Base-by-base conservation (phyloP, 37 sponge, comb jelly and placozoan genomes). In the Halichondria panicea region DNA sequence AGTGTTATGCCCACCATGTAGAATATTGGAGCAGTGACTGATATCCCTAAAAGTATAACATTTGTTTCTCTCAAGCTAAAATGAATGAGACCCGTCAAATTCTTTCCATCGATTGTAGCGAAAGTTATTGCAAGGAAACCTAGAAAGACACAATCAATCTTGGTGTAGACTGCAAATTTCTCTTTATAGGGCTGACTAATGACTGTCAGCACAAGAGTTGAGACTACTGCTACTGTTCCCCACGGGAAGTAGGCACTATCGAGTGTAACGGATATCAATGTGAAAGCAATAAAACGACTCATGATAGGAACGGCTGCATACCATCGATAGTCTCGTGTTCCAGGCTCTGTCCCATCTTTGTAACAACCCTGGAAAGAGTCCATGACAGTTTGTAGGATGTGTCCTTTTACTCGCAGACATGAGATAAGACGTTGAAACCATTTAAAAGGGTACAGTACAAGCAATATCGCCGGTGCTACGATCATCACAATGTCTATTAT, bases 311-410 rank as follows among this genome's bases (percentile, higher is more conserved):
- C 21, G 35, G 76, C 67, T 2, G 85, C 80, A 84, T 84, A 89
- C 63, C 70, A 89, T 1, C 84, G 69, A 41, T 58, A 80, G 44
- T 84, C 68, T 21, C 57, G 45, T 0, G 74, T 55, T 12, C 79
- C 68, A 24, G 59, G 52, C 41, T 81, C 61, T 24, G 69, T 83
- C 40, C 84, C 84, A 75, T 89, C 72, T 37, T 83, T 75, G 55
- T 84, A 89, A 66, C 90, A 84, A 13, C 90, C 85, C 34, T 89
- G 76, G 66, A 80, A 89, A 0, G 54, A 63, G 37, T 79, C 80
- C 32, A 89, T 34, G 32, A 89, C 70, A 27, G 68, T 70, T 24
- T 80, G 74, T 3, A 72, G 55, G 1, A 42, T 31, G 13, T 57
- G 59, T 11, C 55, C n/a, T 4, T 37, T 32, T n/a, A 72, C 0